phyloP scores from a whole-genome alignment of 1,140 invertebrate species.

The Halotydeus destructor region DNA sequence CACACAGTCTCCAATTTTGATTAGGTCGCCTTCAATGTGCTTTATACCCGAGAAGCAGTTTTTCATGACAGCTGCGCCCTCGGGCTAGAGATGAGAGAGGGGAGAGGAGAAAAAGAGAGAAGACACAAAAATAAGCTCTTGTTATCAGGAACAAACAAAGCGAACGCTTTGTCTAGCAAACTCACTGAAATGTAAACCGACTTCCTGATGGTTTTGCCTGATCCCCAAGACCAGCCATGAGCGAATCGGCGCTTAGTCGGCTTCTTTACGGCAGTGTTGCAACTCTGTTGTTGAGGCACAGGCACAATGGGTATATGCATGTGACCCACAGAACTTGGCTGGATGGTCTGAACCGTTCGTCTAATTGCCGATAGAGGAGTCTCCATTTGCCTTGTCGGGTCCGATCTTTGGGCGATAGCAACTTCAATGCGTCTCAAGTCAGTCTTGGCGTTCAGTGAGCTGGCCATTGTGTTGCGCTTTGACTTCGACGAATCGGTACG shows the following conservation, averaged over 20 bases:
- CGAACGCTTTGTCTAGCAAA: conserved; percentile 16
- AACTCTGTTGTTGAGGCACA: background rate
- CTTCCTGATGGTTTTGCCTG: conserved; percentile 52
- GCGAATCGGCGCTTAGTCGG: conserved; percentile 34
- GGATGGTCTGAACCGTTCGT: too few relatives aligned
- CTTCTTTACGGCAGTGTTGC: background rate
- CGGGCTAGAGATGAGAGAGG: conserved; percentile 39
- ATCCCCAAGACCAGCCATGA: conserved; percentile 80
- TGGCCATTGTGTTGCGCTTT: too few relatives aligned
- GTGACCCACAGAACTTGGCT: too few relatives aligned
- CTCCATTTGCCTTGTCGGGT: too few relatives aligned
- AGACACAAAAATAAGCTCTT: conserved; percentile 1
- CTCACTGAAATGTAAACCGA: conserved; percentile 70
- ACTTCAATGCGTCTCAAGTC: too few relatives aligned
- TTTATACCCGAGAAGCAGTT: conserved; percentile 71
- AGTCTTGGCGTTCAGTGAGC: too few relatives aligned
- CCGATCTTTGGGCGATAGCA: too few relatives aligned
- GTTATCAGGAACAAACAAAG: conserved; percentile 8
- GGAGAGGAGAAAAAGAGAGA: background rate
- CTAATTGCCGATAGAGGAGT: too few relatives aligned
- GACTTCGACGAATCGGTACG: background rate
- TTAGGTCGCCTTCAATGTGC: conserved; percentile 59
- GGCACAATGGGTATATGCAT: background rate
- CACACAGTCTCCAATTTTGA: conserved; percentile 68
- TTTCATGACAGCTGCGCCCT: conserved; percentile 39